Base-by-base conservation (phyloP, 2,113 vertebrate species). In the Centropus unirufus region DNA sequence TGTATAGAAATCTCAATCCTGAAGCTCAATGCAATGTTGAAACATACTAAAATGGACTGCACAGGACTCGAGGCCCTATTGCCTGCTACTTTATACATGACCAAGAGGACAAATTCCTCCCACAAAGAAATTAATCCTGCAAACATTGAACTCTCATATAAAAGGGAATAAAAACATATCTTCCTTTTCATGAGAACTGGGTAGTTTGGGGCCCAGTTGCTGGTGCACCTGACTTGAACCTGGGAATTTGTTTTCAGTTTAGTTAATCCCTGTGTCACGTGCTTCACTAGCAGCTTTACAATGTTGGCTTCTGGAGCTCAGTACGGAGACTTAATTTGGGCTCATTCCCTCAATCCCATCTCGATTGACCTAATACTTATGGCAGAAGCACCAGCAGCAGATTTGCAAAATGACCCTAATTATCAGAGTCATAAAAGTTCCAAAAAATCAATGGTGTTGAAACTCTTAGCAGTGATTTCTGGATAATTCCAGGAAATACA, bases 401-500 rank as follows among this genome's bases (percentile, higher is more conserved):
- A 46, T 79, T 74, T 52, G 23, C 34, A 82, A 68, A 93, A 57
- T 76, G 2, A 68, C 40, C 19, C 17, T 64, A 46, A 54, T 47
- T 74, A 55, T 68, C 57, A 70, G 27, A 79, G 27, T 39, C 49
- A 27, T 55, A 66, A 72, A 1, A 3, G 54, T 80, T 82, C 2
- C 0, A 42, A 73, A 79, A 63, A 40, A 52, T 22, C n/a, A 62
- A 0, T 42, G 8, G 5, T 69, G 27, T 76, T 2, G 0, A 57
- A 90, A 75, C 34, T 87, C 22, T 18, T 29, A 90, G 22, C 24
- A 58, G 13, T 72, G 61, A 44, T 81, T 87, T 85, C 30, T 57
- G 27, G 16, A 29, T 72, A 72, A 85, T 80, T 87, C 29, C 51
- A 55, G 46, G 30, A 58, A 83, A 32, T 42, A 23, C 8, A 6